phyloP scores from a whole-genome alignment of 64 coral and sea anemone genomes.

The Pachyseris speciosa region DNA sequence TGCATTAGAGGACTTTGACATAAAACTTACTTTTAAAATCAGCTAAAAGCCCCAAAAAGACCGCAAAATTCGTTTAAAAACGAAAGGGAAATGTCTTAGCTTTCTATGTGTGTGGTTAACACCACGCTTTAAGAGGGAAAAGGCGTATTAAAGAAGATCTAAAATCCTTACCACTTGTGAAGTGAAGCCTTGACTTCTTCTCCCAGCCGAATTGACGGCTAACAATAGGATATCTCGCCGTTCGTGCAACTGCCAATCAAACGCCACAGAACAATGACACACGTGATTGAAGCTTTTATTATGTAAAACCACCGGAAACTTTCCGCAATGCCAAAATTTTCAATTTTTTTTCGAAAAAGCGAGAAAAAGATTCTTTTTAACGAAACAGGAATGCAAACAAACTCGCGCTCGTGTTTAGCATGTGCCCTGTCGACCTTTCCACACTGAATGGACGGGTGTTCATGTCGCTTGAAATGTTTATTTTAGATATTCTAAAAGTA shows the following conservation, averaged over 20 bases:
- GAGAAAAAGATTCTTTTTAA: conserved; percentile 53
- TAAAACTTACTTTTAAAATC: conserved; percentile 95
- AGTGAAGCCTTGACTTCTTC: conserved; percentile 80
- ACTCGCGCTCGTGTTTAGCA: conserved; percentile 4
- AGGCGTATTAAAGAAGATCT: conserved; percentile 83
- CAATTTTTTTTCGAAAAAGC: conserved; percentile 85
- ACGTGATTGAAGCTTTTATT: conserved; percentile 98
- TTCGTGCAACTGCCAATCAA: conserved; percentile 98
- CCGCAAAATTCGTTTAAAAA: conserved; percentile 80
- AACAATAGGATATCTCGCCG: conserved; percentile 95
- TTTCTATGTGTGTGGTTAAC: conserved; percentile 35
- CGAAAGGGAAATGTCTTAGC: conserved; percentile 36
- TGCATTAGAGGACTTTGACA: conserved; percentile 61
- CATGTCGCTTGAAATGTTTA: conserved; percentile 19
- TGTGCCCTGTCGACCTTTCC: not conserved
- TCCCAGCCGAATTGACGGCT: conserved; percentile 92
- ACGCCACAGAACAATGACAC: conserved; percentile 89
- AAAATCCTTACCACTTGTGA: conserved; percentile 95
- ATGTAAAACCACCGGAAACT: conserved; percentile 99
- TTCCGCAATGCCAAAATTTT: conserved; percentile 96
- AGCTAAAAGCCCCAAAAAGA: conserved; percentile 82
- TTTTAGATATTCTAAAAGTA: conserved; percentile 57
- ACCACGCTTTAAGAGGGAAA: conserved; percentile 59
- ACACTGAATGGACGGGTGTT: not conserved
- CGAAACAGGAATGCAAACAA: conserved; percentile 60